phyloP scores from a whole-genome alignment of 2,888 invertebrate genomes.

The Ochropleura leucogaster region DNA sequence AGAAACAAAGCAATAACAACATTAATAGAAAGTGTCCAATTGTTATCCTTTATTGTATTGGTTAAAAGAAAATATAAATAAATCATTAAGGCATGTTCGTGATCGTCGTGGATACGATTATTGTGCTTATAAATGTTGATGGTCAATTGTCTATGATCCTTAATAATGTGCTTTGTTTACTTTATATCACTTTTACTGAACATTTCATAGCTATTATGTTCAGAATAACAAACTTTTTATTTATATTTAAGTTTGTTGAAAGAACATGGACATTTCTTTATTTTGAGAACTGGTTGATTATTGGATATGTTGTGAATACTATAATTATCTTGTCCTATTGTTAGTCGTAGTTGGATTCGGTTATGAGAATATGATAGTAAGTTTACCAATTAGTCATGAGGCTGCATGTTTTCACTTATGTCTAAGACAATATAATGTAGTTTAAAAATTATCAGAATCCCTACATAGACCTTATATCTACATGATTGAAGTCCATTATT shows the following conservation, averaged over 20 bases:
- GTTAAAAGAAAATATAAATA: constrained; percentile 57
- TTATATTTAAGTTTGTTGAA: background rate
- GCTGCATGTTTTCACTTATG: background rate
- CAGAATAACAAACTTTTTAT: background rate
- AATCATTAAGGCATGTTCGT: constrained; percentile 48
- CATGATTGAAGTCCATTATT: background rate
- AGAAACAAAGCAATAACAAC: constrained; percentile 21
- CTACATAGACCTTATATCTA: background rate
- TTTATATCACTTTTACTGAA: constrained; percentile 13
- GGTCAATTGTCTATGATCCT: constrained; percentile 52
- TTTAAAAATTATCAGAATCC: background rate
- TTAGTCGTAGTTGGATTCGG: background rate
- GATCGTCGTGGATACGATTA: constrained; percentile 40
- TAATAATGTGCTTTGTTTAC: constrained; percentile 32
- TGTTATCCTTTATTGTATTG: constrained; percentile 37
- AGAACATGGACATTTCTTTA: background rate
- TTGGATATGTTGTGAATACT: background rate
- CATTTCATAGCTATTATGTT: constrained; percentile 6
- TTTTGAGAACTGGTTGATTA: background rate
- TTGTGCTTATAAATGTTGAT: constrained; percentile 51
- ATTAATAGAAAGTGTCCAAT: constrained; percentile 25
- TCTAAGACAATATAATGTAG: background rate
- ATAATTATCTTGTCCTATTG: background rate
- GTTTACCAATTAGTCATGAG: background rate
- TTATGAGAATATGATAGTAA: background rate